Conservation (phyloP, 2,888 invertebrate species). For the Scelioninae gen. 2 region DNA sequence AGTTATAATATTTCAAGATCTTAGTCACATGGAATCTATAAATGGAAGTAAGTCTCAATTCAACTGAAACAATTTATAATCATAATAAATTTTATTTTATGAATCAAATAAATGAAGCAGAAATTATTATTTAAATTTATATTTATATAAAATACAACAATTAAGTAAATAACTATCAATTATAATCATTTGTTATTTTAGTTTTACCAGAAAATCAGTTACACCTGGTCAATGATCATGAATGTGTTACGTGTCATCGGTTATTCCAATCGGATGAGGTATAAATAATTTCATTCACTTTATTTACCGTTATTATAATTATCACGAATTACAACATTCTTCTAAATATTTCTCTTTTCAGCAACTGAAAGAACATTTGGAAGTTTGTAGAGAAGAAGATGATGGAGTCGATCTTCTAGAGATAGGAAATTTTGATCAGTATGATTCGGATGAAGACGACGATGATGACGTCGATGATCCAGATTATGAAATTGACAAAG, state of each 20-base stretch:
- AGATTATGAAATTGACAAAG: conserved; percentile 59
- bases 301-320: background rate
- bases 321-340: background rate
- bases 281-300: conserved; percentile 44
- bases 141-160: background rate
- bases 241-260: conserved; percentile 72
- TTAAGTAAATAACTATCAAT: too few relatives aligned
- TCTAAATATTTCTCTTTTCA: conserved; percentile 46
- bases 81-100: background rate
- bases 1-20: conserved; percentile 45
- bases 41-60: conserved; percentile 50
- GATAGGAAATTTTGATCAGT: conserved; percentile 66
- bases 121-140: conserved; percentile 8
- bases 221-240: conserved; percentile 70
- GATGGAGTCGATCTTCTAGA: conserved; percentile 69
- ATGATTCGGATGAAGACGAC: conserved; percentile 70
- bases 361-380: conserved; percentile 72
- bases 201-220: conserved; percentile 67
- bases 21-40: conserved; percentile 48
- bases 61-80: background rate
- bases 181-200: conserved; percentile 48
- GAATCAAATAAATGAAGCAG: background rate
- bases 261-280: conserved; percentile 71
- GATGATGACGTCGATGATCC: conserved; percentile 61
- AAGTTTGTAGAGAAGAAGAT: conserved; percentile 73